A percentile compares a stretch with the other conserved stretches of the same genome.
These are phyloP conservation scores for Musca domestica DNA, from an alignment of 1,140 invertebrate genomes.

Conservation along the genomic window DNA sequence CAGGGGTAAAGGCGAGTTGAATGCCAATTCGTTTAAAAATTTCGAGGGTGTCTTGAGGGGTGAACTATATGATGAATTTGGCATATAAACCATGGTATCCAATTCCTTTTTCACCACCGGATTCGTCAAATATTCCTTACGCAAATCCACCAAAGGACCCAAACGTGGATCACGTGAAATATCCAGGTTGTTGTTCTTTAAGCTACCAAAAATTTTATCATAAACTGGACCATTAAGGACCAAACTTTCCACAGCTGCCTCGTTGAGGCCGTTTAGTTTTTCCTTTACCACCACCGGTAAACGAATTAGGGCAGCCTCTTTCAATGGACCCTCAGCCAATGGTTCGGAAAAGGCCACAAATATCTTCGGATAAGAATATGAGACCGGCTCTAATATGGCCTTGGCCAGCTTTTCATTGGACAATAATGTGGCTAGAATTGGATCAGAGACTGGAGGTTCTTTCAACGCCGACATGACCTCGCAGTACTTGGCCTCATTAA, in stretches of 20 bases:
- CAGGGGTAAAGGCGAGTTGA: constrained; percentile 45
- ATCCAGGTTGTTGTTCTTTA: constrained; percentile 57
- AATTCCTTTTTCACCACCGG: constrained; percentile 58
- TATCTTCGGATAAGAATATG: constrained; percentile 33
- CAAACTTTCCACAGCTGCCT: constrained; percentile 53
- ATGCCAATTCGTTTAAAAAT: constrained; percentile 30
- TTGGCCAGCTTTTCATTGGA: constrained; percentile 34
- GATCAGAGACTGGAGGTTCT: constrained; percentile 33
- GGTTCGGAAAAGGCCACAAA: constrained; percentile 43
- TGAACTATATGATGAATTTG: background rate
- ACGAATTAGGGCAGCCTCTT: constrained; percentile 30
- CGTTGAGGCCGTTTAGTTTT: constrained; percentile 42
- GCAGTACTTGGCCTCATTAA: background rate
- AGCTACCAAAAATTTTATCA: constrained; percentile 58
- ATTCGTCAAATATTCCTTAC: constrained; percentile 58
- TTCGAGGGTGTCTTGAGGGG: background rate
- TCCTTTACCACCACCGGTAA: constrained; percentile 33
- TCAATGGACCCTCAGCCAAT: constrained; percentile 32
- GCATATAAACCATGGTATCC: constrained; percentile 28
- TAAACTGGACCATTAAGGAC: constrained; percentile 60
- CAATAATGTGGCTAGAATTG: constrained; percentile 36
- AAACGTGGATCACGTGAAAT: constrained; percentile 58
- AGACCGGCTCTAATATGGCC: constrained; percentile 26
- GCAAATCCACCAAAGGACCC: constrained; percentile 58
- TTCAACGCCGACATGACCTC: constrained; percentile 26